A percentile compares a stretch with the other conserved stretches of the same genome.
phyloP scores from a whole-genome alignment of 2,113 vertebrate species.

The Aix galericulata region DNA sequence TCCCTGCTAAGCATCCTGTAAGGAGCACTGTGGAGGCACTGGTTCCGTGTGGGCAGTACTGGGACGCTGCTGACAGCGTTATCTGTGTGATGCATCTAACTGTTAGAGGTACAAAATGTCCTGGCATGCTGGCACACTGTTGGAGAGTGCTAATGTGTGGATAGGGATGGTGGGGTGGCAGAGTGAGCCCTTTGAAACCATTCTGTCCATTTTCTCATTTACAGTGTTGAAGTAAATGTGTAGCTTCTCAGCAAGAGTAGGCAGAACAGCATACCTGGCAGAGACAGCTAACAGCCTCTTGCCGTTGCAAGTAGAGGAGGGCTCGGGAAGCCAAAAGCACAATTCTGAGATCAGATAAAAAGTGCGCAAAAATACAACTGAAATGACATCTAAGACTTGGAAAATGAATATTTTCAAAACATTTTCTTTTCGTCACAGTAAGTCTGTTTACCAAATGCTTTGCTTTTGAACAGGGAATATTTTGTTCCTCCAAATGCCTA shows the following conservation, averaged over 20 bases:
- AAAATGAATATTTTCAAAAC: not conserved
- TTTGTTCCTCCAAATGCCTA: not conserved
- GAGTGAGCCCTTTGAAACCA: not conserved
- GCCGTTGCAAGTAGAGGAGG: not conserved
- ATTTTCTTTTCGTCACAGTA: not conserved
- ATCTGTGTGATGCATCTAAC: rapidly evolving
- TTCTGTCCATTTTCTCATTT: not conserved
- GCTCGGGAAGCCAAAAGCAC: not conserved
- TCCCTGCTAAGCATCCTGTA: not conserved
- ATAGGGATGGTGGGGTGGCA: not conserved
- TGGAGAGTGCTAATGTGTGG: not conserved
- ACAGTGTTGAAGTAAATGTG: rapidly evolving
- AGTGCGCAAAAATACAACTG: not conserved
- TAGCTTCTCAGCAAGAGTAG: rapidly evolving
- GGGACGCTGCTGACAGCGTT: not conserved
- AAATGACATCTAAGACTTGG: not conserved
- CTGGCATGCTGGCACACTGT: not conserved
- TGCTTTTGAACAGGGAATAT: not conserved
- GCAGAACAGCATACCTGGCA: not conserved
- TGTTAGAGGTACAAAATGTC: not conserved
- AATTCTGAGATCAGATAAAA: not conserved
- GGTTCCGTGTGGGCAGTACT: not conserved
- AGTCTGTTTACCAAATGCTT: not conserved
- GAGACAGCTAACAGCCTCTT: not conserved
- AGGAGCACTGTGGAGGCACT: not conserved